Evolutionary conservation across 2,888 invertebrate species (phyloP).

Genomic region (Rhagium mordax): DNA sequence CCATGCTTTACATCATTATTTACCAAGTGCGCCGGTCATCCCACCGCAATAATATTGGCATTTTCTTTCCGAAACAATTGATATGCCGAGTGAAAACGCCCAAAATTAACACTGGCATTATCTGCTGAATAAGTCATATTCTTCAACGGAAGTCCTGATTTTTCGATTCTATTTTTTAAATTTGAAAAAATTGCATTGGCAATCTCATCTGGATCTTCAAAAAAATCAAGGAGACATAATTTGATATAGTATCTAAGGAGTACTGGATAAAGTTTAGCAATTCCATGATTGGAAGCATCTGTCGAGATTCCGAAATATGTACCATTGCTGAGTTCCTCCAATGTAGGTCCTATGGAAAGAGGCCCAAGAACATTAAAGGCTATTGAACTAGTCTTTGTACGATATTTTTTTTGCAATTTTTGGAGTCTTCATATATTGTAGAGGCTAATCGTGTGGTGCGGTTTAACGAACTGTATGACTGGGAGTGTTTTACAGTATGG

Average conservation of each 20-base stretch:
- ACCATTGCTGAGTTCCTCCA: too few species aligned
- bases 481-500: too few species aligned
- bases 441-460: too few species aligned
- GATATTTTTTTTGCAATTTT: too few species aligned
- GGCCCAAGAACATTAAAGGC: too few species aligned
- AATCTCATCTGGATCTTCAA: slow-evolving; percentile 19
- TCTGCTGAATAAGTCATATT: background rate
- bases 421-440: too few species aligned
- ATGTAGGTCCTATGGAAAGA: too few species aligned
- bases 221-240: slow-evolving; percentile 16
- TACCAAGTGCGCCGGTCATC: background rate
- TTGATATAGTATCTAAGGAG: background rate
- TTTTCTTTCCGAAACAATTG: background rate
- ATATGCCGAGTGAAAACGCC: background rate
- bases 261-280: too few species aligned
- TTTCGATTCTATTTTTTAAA: background rate
- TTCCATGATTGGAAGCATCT: too few species aligned
- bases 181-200: slow-evolving; percentile 3
- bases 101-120: slow-evolving; percentile 9
- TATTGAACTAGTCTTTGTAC: too few species aligned
- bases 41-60: background rate
- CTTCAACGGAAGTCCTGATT: background rate
- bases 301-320: too few species aligned
- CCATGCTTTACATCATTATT: background rate
- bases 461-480: too few species aligned